A percentile compares a stretch with the other conserved stretches of the same genome.
Conservation (phyloP, 1,140 invertebrate genomes). For the Caenorhabditis tropicalis region DNA sequence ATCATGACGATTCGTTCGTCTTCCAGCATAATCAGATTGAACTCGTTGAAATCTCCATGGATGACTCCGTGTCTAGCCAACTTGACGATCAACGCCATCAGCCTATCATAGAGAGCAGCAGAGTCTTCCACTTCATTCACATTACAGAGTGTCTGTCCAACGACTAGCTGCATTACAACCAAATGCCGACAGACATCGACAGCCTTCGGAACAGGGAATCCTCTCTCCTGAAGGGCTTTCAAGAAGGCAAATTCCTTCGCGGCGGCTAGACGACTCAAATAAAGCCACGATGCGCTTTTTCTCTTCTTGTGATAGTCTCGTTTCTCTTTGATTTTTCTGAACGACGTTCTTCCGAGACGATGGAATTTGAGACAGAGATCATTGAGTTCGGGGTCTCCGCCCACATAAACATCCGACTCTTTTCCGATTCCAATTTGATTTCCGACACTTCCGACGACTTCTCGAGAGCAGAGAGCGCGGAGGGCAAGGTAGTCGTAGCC, state of each 20-base stretch:
- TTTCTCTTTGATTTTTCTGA: slow-evolving; percentile 94
- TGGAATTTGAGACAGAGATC: slow-evolving; percentile 88
- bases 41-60: slow-evolving; percentile 99
- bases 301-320: slow-evolving; percentile 93
- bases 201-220: slow-evolving; percentile 92
- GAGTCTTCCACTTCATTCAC: slow-evolving; percentile 82
- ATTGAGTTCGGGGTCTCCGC: slow-evolving; percentile 64
- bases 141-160: slow-evolving; percentile 79
- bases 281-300: slow-evolving; percentile 87
- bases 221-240: slow-evolving; percentile 86
- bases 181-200: slow-evolving; percentile 94
- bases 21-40: slow-evolving; percentile 86
- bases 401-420: slow-evolving; percentile 78
- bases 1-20: slow-evolving; percentile 85
- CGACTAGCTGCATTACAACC: slow-evolving; percentile 91
- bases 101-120: slow-evolving; percentile 85
- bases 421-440: slow-evolving; percentile 99
- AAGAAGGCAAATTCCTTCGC: slow-evolving; percentile 98
- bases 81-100: slow-evolving; percentile 91
- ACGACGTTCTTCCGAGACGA: slow-evolving; percentile 90
- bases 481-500: slow-evolving; percentile 97
- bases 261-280: slow-evolving; percentile 93
- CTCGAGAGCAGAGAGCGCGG: slow-evolving; percentile 83
- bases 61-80: slow-evolving; percentile 91
- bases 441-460: slow-evolving; percentile 84